phyloP scores from a whole-genome alignment of 1,140 invertebrate species.

The Panulirus ornatus region DNA sequence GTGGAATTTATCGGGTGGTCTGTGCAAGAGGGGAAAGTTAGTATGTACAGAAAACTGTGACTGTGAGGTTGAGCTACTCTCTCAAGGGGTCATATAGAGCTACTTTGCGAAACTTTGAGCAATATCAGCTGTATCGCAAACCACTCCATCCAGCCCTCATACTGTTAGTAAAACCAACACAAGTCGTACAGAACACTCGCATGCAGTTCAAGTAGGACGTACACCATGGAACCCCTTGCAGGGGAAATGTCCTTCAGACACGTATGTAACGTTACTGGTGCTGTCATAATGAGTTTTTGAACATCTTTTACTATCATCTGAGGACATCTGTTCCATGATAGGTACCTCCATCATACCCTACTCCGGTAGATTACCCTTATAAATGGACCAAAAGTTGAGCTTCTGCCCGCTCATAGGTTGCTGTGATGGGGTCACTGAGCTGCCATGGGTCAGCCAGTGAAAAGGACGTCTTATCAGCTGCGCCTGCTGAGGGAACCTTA shows the following conservation, averaged over 20 bases:
- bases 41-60: conserved; percentile 11
- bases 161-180: conserved; percentile 36
- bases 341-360: neutral
- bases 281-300: no score
- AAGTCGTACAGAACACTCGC: conserved; percentile 44
- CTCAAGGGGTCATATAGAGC: neutral
- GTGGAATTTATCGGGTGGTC: neutral
- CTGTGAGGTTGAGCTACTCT: neutral
- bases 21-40: neutral
- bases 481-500: neutral
- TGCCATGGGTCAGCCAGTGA: conserved; percentile 24
- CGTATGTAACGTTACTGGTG: no score
- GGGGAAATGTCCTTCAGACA: no score
- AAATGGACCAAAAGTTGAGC: conserved; percentile 48
- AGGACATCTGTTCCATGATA: neutral
- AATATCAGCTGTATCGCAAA: conserved; percentile 34
- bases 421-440: conserved; percentile 46
- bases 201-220: conserved; percentile 29
- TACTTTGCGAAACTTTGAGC: neutral
- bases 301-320: no score
- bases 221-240: conserved; percentile 36
- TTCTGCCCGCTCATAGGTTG: conserved; percentile 65
- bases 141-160: conserved; percentile 28
- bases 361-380: conserved; percentile 54
- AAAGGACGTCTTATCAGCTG: neutral